Conservation (phyloP, 2,888 invertebrate species). For the Danaus chrysippus region DNA sequence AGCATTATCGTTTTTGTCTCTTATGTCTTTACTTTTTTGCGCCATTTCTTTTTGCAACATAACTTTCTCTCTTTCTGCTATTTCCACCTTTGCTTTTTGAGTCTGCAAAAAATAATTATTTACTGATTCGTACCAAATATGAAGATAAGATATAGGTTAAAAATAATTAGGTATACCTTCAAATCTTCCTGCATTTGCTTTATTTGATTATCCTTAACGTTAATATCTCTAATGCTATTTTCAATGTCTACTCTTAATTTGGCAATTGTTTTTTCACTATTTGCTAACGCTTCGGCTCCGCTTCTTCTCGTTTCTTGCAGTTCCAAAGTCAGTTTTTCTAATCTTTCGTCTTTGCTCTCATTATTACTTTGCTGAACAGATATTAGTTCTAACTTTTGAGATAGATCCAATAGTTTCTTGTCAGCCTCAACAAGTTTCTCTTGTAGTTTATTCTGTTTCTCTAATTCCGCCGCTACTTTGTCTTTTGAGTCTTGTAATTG, state of each 20-base stretch:
- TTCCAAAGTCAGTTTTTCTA: slow-evolving; percentile 67
- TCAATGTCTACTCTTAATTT: slow-evolving; percentile 62
- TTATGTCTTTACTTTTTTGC: slow-evolving; percentile 45
- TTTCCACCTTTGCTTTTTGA: slow-evolving; percentile 61
- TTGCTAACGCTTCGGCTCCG: slow-evolving; percentile 54
- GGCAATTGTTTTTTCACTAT: slow-evolving; percentile 58
- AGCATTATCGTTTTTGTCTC: slow-evolving; percentile 65
- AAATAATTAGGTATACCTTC: slow-evolving; percentile 46
- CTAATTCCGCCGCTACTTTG: slow-evolving; percentile 56
- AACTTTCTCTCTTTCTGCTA: slow-evolving; percentile 62
- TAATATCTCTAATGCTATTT: slow-evolving; percentile 61
- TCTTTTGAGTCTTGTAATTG: slow-evolving; percentile 61
- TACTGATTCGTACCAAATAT: slow-evolving; percentile 6
- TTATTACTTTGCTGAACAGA: slow-evolving; percentile 62
- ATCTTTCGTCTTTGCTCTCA: slow-evolving; percentile 60
- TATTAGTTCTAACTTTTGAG: slow-evolving; percentile 67
- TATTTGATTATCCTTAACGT: slow-evolving; percentile 60
- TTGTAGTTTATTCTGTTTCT: slow-evolving; percentile 60
- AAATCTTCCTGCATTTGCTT: slow-evolving; percentile 62
- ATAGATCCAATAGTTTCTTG: slow-evolving; percentile 55
- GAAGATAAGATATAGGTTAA: slow-evolving; percentile 8
- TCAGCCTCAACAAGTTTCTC: slow-evolving; percentile 59
- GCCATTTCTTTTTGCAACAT: slow-evolving; percentile 59
- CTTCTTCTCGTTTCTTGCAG: slow-evolving; percentile 61
- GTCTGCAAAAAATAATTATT: slow-evolving; percentile 46